phyloP scores from a whole-genome alignment of 2,797 vertebrate species.

The Caiman crocodilus region DNA sequence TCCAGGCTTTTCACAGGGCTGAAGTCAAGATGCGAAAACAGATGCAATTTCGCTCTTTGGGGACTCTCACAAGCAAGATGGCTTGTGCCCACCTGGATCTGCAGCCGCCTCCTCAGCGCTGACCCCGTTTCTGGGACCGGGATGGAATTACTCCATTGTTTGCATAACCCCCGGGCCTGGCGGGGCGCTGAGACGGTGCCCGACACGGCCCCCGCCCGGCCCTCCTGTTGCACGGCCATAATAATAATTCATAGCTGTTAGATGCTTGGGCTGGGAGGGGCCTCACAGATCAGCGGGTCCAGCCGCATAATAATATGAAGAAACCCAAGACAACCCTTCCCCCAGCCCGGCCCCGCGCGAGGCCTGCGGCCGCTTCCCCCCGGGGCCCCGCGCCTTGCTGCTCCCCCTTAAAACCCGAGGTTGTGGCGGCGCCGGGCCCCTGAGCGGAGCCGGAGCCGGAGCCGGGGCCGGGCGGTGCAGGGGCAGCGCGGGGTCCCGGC shows the following conservation, averaged over 20 bases:
- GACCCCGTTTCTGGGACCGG: background rate
- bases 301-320: background rate
- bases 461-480: no score
- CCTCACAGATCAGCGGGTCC: background rate
- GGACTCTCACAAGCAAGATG: background rate
- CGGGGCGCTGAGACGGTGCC: background rate
- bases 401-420: no score
- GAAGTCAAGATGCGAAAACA: background rate
- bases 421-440: no score
- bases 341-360: background rate
- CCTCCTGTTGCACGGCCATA: no score
- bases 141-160: constrained; percentile 54
- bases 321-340: background rate
- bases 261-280: no score
- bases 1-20: background rate
- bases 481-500: background rate
- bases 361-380: background rate
- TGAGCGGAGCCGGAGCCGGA: no score
- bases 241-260: no score
- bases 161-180: background rate
- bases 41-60: background rate
- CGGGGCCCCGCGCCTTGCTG: background rate
- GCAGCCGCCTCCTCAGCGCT: background rate
- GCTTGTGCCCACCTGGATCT: background rate
- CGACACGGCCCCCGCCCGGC: background rate